phyloP scores from a whole-genome alignment of 1,140 invertebrate species.

The Leguminivora glycinivorella region DNA sequence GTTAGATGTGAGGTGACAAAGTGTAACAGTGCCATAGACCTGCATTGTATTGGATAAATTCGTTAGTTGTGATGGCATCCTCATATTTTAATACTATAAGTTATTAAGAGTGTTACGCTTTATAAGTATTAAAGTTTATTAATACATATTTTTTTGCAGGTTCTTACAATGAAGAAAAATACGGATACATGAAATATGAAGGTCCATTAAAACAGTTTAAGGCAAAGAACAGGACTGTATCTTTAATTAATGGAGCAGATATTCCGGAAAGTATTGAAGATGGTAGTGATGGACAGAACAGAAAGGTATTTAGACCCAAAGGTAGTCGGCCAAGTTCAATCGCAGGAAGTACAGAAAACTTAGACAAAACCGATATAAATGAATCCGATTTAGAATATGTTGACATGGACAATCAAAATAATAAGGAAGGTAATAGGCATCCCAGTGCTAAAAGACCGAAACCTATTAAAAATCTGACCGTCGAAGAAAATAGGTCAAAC shows the following conservation, averaged over 20 bases:
- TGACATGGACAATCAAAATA: background rate
- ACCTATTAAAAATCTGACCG: background rate
- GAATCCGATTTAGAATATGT: background rate
- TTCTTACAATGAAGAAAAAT: slow-evolving; percentile 62
- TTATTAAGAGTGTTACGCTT: slow-evolving; percentile 18
- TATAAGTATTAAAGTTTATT: background rate
- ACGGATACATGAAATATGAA: slow-evolving; percentile 56
- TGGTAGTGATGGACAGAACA: background rate
- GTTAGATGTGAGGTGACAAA: too few species aligned
- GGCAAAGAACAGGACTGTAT: slow-evolving; percentile 1
- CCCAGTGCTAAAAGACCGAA: background rate
- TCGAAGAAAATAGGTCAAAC: background rate
- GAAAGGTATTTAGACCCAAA: background rate
- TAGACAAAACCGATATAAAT: background rate
- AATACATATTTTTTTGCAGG: slow-evolving; percentile 44
- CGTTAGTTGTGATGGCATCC: background rate
- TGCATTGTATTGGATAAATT: too few species aligned
- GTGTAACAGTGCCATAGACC: too few species aligned
- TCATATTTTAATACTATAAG: background rate
- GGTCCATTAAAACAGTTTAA: slow-evolving; percentile 8
- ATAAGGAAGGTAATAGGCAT: background rate
- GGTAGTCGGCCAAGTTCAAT: background rate
- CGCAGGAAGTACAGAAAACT: background rate
- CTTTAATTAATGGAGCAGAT: background rate
- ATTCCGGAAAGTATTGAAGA: background rate